A percentile compares a stretch with the other conserved stretches of the same genome.
These are phyloP conservation scores for Oopsacas minuta DNA, from an alignment of 37 sponge, comb jelly and placozoan genomes.

Conservation along the genomic window DNA sequence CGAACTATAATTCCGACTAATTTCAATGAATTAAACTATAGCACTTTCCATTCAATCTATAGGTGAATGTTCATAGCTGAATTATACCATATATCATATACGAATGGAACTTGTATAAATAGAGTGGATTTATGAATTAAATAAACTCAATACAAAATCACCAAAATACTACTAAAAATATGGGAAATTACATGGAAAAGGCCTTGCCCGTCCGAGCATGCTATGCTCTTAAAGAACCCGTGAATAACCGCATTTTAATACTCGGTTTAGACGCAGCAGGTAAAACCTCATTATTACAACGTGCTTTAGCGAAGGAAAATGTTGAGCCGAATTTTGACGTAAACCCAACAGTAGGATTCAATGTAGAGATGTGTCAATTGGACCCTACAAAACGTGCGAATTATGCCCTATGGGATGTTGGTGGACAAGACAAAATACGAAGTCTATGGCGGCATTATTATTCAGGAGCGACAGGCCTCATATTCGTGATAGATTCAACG, in stretches of 20 bases:
- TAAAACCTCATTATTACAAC: constrained; percentile 5
- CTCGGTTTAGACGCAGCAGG: not conserved
- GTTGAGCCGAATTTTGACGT: not conserved
- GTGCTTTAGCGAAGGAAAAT: not conserved
- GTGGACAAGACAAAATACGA: not conserved
- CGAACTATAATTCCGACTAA: too few relatives aligned
- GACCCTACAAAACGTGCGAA: not conserved
- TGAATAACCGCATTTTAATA: constrained; percentile 5
- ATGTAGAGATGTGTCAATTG: constrained; percentile 1
- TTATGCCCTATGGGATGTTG: constrained; percentile 5
- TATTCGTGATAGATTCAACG: constrained; percentile 2
- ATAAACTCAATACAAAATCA: too few relatives aligned
- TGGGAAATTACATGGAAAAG: constrained; percentile 14
- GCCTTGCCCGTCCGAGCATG: not conserved
- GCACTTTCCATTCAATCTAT: too few relatives aligned
- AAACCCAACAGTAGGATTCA: not conserved
- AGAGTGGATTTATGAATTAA: not conserved
- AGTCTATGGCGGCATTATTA: constrained; percentile 5
- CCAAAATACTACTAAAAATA: not conserved
- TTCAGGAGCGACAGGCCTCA: not conserved
- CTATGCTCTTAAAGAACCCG: not conserved
- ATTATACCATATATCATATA: too few relatives aligned
- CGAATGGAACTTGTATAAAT: too few relatives aligned
- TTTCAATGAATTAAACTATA: too few relatives aligned
- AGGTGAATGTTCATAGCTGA: too few relatives aligned